phyloP scores from a whole-genome alignment of 2,797 vertebrate species.

The Chelonia mydas region DNA sequence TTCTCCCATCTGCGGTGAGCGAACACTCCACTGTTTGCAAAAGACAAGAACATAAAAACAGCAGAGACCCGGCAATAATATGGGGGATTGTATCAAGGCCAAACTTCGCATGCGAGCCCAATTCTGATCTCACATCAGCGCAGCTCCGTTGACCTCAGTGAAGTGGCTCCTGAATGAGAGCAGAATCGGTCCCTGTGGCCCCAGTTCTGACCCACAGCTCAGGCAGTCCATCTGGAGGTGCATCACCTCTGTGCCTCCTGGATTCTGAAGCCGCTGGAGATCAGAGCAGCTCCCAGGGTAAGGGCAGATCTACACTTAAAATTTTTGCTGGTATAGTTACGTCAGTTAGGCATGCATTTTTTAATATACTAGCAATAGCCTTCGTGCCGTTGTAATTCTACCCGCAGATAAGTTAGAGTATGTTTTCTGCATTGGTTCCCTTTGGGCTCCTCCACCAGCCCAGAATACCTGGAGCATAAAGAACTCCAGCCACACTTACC shows the following conservation, averaged over 20 bases:
- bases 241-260: background rate
- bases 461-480: background rate
- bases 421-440: background rate
- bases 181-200: background rate
- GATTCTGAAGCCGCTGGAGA: background rate
- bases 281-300: accelerated
- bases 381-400: background rate
- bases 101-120: background rate
- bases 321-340: background rate
- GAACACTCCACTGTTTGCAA: background rate
- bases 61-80: background rate
- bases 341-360: background rate
- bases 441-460: background rate
- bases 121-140: background rate
- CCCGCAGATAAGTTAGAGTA: background rate
- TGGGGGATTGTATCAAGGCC: background rate
- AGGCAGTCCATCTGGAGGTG: background rate
- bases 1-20: background rate
- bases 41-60: background rate
- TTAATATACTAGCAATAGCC: background rate
- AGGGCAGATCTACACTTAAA: background rate
- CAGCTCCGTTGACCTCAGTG: background rate
- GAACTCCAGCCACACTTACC: background rate
- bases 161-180: background rate
- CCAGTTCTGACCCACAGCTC: background rate